Base-by-base conservation (phyloP, 2,113 vertebrate species). In the Merops nubicus region DNA sequence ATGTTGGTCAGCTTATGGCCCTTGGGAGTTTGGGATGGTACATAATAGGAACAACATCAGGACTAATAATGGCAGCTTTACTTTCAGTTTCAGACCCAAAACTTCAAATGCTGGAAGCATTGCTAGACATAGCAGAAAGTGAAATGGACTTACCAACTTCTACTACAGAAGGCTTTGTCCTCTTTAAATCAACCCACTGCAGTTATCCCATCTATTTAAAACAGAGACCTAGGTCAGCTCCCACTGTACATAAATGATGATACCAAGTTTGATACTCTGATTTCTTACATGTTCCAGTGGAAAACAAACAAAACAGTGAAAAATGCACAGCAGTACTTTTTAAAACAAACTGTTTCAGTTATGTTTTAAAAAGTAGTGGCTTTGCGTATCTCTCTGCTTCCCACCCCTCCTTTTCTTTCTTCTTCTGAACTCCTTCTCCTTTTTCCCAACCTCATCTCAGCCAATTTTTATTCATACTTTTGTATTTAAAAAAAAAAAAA, bases 1-100 rank as follows among this genome's bases (percentile, higher is more conserved):
- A 17, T 13, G 7, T 4, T 11, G 22, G 51, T 33, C 2, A 3
- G 25, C 15, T 65, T 5, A 7, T 19, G 68, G 17, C 60, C n/a
- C 20, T 6, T 25, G n/a, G 21, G 13, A 54, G 18, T 8, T 6
- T 28, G 59, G 21, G 22, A 26, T 70, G 47, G 33, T 11, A 33
- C 23, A 29, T 45, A 6, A 50, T 2, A 63, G 43, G 9, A 67
- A 4, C 0, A 1, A 26, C 31, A 82, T 8, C 2, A 8, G 18
- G 8, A 60, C 20, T 75, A 36, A 16, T 28, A 34, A 45, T 0
- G 8, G 51, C 47, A 85, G 13, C 28, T 11, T 25, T 6, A 4
- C 6, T 59, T 69, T 42, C 29, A 56, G 18, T 13, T 80, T 45
- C 51, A 75, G 23, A 63, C 19, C 45, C 23, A 21, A 68, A 33